Base-by-base conservation (phyloP, 1,140 invertebrate species). In the Drosophila burlai region DNA sequence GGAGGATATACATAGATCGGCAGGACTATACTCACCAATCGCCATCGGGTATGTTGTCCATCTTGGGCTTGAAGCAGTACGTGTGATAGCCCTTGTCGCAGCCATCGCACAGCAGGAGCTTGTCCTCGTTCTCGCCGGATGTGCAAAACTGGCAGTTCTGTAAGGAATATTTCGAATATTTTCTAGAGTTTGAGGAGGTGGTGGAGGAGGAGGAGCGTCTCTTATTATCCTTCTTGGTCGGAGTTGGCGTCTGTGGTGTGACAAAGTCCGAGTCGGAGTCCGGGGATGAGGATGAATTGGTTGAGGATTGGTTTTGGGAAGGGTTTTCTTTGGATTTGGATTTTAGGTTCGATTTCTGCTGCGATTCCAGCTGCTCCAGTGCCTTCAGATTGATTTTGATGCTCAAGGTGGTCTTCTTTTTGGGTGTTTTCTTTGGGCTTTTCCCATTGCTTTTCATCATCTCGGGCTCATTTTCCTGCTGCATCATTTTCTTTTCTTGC, bases 71-170 rank as follows among this genome's bases (percentile, higher is more conserved):
- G 94, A 99, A 99, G 94, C 98, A 99, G 93, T 99, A 99, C 49
- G 98, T 99, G 94, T 99, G 98, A 93, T 99, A 99, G 54, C 98
- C 98, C 93, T 98, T 97, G 94, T 99, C 98, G 94, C 98, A 99
- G 72, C 98, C 97, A 94, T 99, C 98, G 94, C 98, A 99, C 4
- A 99, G 94, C 65, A 99, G 94, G 49, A 99, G 93, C 93, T 98
- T 97, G 81, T 98, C 98, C 94, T 99, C 98, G 89, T 99, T 98
- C 93, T 99, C 98, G 69, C 98, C 98, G 90, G 96, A 97, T 85
- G 97, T 96, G 94, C 98, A 99, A 93, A 99, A 98, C 94, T 99
- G 98, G 93, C 98, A 99, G 93, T 98, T 98, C 97, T 99, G 95
- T 57, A 96, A 96, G 80, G 91, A 85, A 93, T 90, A 57, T 57